A percentile compares a stretch with the other conserved stretches of the same genome.
Evolutionary conservation across 2,797 vertebrate genomes (phyloP).

Genomic region (Sitta carolinensis): DNA sequence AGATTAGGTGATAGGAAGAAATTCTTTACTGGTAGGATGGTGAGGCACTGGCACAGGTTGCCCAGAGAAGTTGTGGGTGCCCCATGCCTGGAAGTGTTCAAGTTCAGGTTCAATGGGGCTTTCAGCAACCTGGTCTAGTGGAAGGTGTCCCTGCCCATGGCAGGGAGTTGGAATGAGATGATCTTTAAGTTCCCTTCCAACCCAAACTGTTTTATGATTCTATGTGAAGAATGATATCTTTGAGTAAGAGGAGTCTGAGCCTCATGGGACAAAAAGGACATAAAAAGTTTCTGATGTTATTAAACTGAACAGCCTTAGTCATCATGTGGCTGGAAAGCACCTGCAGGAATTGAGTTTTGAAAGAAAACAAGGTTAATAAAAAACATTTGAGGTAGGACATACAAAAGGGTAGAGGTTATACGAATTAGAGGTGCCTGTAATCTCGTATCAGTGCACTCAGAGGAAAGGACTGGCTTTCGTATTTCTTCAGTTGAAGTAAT

Average conservation of each 20-base stretch:
- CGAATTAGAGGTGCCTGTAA: neutral
- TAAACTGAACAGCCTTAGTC: neutral
- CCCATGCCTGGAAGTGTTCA: neutral
- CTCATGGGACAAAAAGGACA: neutral
- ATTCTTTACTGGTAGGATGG: neutral
- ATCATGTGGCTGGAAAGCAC: neutral
- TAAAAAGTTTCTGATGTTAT: neutral
- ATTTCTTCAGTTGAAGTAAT: neutral
- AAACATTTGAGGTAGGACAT: neutral
- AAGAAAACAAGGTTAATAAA: constrained; percentile 24
- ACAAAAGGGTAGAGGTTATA: neutral
- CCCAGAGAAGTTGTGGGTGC: neutral
- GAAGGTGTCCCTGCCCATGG: neutral
- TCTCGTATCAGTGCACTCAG: neutral
- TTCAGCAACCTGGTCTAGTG: neutral
- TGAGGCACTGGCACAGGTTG: neutral
- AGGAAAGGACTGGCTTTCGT: neutral
- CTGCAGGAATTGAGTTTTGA: neutral
- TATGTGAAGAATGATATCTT: neutral
- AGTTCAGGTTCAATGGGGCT: neutral
- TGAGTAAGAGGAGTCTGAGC: neutral
- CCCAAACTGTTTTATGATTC: neutral
- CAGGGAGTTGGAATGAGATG: neutral
- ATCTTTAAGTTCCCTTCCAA: neutral
- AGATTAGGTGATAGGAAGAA: neutral